phyloP scores from a whole-genome alignment of 2,113 vertebrate species.

The Morone chrysops region DNA sequence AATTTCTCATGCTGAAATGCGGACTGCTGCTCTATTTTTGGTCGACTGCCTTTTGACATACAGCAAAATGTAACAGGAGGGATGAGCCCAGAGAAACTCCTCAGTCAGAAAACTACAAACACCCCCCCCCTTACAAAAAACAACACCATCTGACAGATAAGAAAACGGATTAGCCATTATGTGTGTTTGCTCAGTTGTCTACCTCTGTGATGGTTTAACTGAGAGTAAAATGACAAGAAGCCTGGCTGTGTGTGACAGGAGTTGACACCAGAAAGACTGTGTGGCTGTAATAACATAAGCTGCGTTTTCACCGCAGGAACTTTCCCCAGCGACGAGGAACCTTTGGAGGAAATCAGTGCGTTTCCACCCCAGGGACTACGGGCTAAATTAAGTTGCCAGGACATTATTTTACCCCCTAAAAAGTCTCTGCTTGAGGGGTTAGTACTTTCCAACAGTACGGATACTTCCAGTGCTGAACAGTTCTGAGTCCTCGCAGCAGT shows the following conservation, averaged over 20 bases:
- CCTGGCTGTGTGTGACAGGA: slow-evolving; percentile 10
- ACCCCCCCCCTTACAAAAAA: slow-evolving; percentile 23
- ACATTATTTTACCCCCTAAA: no score
- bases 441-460: no score
- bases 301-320: no score
- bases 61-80: slow-evolving; percentile 56
- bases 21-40: slow-evolving; percentile 69
- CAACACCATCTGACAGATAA: slow-evolving; percentile 63
- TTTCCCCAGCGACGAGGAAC: no score
- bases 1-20: slow-evolving; percentile 64
- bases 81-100: slow-evolving; percentile 45
- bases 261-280: slow-evolving; percentile 13
- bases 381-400: no score
- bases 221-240: slow-evolving; percentile 50
- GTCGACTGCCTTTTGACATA: slow-evolving; percentile 63
- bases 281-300: slow-evolving; percentile 17
- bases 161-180: slow-evolving; percentile 65
- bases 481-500: no score
- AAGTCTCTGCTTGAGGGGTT: no score
- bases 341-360: no score
- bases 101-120: slow-evolving; percentile 42
- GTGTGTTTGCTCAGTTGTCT: slow-evolving; percentile 62
- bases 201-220: slow-evolving; percentile 43
- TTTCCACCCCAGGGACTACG: no score
- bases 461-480: no score